These are phyloP conservation scores for Manis javanica DNA, from an alignment of 2,797 vertebrate species.

Conservation along the genomic window DNA sequence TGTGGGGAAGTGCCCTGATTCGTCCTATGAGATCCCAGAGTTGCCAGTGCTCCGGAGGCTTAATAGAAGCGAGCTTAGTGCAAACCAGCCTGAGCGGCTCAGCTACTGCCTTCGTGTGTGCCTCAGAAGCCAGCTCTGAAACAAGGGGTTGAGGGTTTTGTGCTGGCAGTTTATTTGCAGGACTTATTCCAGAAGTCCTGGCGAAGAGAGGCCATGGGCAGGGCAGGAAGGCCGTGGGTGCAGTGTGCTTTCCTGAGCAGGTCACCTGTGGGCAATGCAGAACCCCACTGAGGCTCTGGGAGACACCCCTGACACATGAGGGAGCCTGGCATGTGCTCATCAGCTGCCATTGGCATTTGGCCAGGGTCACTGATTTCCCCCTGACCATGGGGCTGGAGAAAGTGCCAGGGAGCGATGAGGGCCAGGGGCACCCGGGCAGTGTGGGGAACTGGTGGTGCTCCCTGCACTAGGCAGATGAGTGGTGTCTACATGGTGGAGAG, in stretches of 20 bases:
- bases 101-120: rapidly evolving
- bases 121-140: not conserved
- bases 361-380: not conserved
- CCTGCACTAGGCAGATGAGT: too few species aligned
- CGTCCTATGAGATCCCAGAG: not conserved
- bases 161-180: not conserved
- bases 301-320: not conserved
- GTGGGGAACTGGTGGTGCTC: not conserved
- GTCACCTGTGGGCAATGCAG: not conserved
- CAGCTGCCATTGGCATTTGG: not conserved
- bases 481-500: not conserved
- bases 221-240: rapidly evolving
- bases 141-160: not conserved
- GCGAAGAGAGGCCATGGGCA: not conserved
- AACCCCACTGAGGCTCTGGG: not conserved
- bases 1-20: not conserved
- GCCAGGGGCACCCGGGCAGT: rapidly evolving
- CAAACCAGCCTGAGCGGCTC: rapidly evolving
- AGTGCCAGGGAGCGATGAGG: not conserved
- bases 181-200: not conserved
- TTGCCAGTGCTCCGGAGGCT: not conserved
- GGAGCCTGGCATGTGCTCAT: not conserved
- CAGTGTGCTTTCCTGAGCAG: not conserved
- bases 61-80: not conserved
- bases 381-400: not conserved